Evolutionary conservation across 2,888 invertebrate genomes (phyloP).

Genomic region (Drosophila histrio): DNA sequence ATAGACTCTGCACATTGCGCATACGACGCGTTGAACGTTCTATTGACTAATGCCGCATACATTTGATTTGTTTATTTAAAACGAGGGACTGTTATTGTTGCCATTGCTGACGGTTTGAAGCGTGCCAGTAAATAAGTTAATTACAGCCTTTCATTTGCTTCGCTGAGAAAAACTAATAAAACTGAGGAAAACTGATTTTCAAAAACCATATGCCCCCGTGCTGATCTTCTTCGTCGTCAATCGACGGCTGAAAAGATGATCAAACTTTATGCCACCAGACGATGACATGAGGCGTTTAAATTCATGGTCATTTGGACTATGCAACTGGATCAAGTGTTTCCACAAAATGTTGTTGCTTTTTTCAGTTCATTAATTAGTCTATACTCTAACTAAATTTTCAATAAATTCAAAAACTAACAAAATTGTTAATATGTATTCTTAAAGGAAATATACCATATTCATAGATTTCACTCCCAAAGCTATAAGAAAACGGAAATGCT

Average conservation of each 20-base stretch:
- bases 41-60: slow-evolving; percentile 61
- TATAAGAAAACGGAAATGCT: slow-evolving; percentile 15
- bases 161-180: slow-evolving; percentile 34
- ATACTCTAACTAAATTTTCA: not conserved
- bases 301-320: slow-evolving; percentile 56
- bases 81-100: slow-evolving; percentile 36
- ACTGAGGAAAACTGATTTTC: slow-evolving; percentile 31
- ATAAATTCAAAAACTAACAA: not conserved
- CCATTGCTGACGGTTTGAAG: slow-evolving; percentile 41
- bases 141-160: slow-evolving; percentile 57
- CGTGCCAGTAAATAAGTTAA: slow-evolving; percentile 70
- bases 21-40: slow-evolving; percentile 35
- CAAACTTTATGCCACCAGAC: slow-evolving; percentile 33
- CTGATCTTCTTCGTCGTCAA: slow-evolving; percentile 17
- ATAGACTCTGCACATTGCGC: slow-evolving; percentile 32
- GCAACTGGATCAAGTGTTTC: slow-evolving; percentile 60
- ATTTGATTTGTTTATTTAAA: slow-evolving; percentile 57
- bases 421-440: not conserved
- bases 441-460: not conserved
- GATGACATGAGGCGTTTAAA: slow-evolving; percentile 61
- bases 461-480: not conserved
- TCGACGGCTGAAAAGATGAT: slow-evolving; percentile 29
- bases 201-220: slow-evolving; percentile 60
- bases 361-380: slow-evolving; percentile 1
- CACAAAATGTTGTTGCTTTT: slow-evolving; percentile 19